phyloP scores from a whole-genome alignment of 2,797 vertebrate species.

The Megaceryle alcyon region DNA sequence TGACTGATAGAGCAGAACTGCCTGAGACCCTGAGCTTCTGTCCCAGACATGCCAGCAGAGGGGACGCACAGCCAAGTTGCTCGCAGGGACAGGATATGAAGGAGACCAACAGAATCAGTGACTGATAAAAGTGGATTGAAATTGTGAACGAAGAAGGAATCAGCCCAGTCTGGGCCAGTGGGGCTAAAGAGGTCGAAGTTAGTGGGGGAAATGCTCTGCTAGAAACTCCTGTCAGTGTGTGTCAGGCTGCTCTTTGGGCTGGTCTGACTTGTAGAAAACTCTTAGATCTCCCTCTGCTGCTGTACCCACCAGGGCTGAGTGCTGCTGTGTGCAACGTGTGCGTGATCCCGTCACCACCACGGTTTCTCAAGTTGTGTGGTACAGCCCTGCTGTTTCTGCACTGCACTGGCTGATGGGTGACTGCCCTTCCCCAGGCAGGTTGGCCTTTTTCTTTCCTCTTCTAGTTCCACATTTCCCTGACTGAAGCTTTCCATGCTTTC shows the following conservation, averaged over 20 bases:
- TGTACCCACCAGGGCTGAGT: neutral
- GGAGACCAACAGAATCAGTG: neutral
- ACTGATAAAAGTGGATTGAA: neutral
- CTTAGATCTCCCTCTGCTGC: neutral
- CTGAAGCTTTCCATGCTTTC: neutral
- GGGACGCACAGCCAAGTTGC: neutral
- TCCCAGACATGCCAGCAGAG: fast-evolving
- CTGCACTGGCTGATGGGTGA: fast-evolving
- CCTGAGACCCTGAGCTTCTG: neutral
- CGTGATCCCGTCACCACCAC: neutral
- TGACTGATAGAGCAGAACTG: neutral
- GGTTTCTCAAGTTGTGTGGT: neutral
- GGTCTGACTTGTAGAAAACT: neutral
- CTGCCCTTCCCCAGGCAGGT: neutral
- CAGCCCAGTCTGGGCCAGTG: neutral
- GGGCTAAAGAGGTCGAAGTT: neutral
- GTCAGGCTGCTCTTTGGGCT: neutral
- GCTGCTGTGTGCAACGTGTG: too few relatives aligned
- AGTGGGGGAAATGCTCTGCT: fast-evolving
- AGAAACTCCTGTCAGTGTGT: neutral
- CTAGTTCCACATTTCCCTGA: neutral
- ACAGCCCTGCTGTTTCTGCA: neutral
- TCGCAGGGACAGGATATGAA: neutral
- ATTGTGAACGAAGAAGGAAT: neutral
- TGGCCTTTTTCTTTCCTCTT: neutral